Evolutionary conservation across 2,888 invertebrate species (phyloP).

Genomic region (Spilarctia lutea): DNA sequence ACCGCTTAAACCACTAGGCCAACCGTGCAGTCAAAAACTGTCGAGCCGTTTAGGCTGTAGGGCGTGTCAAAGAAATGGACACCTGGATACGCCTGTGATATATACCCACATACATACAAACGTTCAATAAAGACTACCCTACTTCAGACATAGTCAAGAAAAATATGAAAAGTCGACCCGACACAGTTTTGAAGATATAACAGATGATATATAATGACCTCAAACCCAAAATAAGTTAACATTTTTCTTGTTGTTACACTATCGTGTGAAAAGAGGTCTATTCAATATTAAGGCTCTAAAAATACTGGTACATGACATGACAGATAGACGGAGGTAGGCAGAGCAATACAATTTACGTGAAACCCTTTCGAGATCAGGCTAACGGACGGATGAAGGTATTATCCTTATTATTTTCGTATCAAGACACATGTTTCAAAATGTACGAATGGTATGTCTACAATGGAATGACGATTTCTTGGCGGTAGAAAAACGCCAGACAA

Average conservation of each 20-base stretch:
- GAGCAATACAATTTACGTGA: neutral
- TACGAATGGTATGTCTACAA: neutral
- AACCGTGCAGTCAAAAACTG: too few relatives aligned
- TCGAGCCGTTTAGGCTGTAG: too few relatives aligned
- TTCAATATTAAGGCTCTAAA: neutral
- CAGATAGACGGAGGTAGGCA: neutral
- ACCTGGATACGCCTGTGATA: too few relatives aligned
- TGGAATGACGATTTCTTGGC: neutral
- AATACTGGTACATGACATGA: neutral
- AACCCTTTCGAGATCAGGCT: neutral
- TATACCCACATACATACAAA: too few relatives aligned
- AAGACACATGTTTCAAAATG: neutral
- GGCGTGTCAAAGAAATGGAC: too few relatives aligned
- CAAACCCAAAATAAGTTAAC: neutral
- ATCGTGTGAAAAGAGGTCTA: neutral
- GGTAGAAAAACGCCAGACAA: neutral
- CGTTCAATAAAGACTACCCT: too few relatives aligned
- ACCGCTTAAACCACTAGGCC: too few relatives aligned
- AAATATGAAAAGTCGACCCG: too few relatives aligned
- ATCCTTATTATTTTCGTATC: conserved; percentile 1
- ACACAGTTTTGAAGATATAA: too few relatives aligned
- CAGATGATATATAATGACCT: neutral
- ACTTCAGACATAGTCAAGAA: too few relatives aligned
- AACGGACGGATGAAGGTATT: neutral
- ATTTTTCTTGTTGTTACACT: neutral